phyloP scores from a whole-genome alignment of 2,113 vertebrate species.

The Amblyopsis rosae region DNA sequence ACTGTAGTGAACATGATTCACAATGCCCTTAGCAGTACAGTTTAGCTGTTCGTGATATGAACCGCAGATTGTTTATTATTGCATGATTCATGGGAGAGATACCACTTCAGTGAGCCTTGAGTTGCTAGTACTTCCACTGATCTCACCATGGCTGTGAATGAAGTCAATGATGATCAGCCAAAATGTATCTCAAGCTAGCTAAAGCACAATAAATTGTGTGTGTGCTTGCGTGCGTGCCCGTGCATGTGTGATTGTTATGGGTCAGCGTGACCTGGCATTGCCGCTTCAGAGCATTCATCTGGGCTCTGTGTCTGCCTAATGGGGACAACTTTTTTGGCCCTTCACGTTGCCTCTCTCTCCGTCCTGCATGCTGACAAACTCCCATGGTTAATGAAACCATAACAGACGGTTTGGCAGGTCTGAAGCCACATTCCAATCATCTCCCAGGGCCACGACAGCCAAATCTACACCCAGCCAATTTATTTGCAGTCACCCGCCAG shows the following conservation, averaged over 20 bases:
- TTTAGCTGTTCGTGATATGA: constrained; percentile 28
- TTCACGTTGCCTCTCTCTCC: constrained; percentile 26
- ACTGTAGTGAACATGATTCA: constrained; percentile 51
- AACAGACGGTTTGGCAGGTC: constrained; percentile 49
- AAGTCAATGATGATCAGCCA: too few relatives aligned
- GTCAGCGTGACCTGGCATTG: constrained; percentile 40
- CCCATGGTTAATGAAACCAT: constrained; percentile 61
- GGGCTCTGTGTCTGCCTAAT: constrained; percentile 44
- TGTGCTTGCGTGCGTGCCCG: too few relatives aligned
- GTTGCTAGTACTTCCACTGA: too few relatives aligned
- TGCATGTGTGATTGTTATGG: constrained; percentile 1
- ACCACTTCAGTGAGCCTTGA: too few relatives aligned
- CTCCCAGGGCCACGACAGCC: neutral
- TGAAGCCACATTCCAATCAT: constrained; percentile 45
- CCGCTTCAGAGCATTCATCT: constrained; percentile 23
- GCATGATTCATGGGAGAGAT: too few relatives aligned
- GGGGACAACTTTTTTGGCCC: constrained; percentile 56
- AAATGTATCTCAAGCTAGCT: too few relatives aligned
- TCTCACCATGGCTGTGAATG: too few relatives aligned
- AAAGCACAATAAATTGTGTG: neutral
- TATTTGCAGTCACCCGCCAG: too few relatives aligned
- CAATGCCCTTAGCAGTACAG: constrained; percentile 28
- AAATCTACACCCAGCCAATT: too few relatives aligned
- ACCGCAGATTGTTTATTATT: neutral
- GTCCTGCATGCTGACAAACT: constrained; percentile 25